phyloP scores from a whole-genome alignment of 2,113 vertebrate genomes.

The Chionis minor region DNA sequence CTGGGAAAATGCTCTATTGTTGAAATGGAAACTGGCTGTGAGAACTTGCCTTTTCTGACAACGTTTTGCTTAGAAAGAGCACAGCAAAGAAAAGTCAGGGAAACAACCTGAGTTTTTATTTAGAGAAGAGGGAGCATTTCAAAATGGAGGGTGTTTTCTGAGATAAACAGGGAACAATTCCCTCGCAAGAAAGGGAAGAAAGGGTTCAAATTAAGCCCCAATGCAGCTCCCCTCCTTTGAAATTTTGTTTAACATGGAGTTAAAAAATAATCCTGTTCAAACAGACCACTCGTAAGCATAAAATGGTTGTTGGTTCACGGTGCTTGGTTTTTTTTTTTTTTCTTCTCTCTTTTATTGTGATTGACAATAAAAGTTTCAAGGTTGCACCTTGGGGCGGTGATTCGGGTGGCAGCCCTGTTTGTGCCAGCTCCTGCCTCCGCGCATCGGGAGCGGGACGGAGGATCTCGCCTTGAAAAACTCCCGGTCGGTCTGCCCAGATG shows the following conservation, averaged over 20 bases:
- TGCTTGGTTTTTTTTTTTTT: no score
- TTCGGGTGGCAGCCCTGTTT: neutral
- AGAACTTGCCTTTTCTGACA: conserved; percentile 21
- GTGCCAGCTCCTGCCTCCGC: neutral
- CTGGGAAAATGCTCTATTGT: conserved; percentile 21
- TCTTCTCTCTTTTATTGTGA: neutral
- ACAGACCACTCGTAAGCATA: neutral
- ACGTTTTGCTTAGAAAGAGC: neutral
- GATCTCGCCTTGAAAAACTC: neutral
- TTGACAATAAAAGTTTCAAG: neutral
- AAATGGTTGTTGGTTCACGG: neutral
- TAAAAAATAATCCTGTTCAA: conserved; percentile 63
- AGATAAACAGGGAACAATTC: conserved; percentile 16
- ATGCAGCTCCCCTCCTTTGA: neutral
- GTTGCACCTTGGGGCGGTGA: neutral
- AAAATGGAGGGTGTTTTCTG: conserved; percentile 25
- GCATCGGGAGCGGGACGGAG: neutral
- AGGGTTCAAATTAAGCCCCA: neutral
- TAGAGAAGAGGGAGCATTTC: neutral
- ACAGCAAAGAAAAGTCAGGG: neutral
- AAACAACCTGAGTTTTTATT: conserved; percentile 19
- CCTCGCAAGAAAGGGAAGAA: neutral
- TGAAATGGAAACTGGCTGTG: conserved; percentile 26
- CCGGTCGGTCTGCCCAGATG: fast-evolving
- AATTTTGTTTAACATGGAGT: conserved; percentile 31